Evolutionary conservation across 2,113 vertebrate genomes (phyloP).

Genomic region (Cromileptes altivelis): DNA sequence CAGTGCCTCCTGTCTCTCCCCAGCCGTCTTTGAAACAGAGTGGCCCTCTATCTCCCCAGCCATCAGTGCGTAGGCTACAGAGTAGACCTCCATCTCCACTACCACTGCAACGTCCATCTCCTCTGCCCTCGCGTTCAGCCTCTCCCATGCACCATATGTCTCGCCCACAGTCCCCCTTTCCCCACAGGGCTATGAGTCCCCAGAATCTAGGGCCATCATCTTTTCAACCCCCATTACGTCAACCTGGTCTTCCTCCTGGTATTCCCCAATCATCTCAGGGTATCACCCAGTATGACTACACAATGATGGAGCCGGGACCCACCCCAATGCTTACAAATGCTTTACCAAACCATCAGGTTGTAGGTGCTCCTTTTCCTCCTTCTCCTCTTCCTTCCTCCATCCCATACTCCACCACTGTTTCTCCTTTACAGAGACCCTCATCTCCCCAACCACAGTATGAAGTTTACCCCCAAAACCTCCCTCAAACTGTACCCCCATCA

Average conservation of each 20-base stretch:
- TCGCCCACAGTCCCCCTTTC: constrained; percentile 67
- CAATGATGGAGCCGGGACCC: constrained; percentile 71
- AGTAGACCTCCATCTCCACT: constrained; percentile 72
- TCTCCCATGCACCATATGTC: constrained; percentile 67
- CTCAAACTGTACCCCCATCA: constrained; percentile 48
- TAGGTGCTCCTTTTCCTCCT: constrained; percentile 56
- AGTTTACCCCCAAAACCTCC: constrained; percentile 42
- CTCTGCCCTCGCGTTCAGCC: constrained; percentile 61
- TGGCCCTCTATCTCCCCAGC: constrained; percentile 76
- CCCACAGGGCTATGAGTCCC: constrained; percentile 70
- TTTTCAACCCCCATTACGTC: constrained; percentile 53
- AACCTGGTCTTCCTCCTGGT: constrained; percentile 42
- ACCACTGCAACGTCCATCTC: constrained; percentile 37
- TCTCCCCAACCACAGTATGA: constrained; percentile 53
- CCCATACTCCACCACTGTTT: constrained; percentile 44
- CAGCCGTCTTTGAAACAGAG: constrained; percentile 79
- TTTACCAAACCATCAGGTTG: constrained; percentile 71
- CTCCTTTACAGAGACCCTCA: constrained; percentile 49
- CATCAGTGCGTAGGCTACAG: constrained; percentile 74
- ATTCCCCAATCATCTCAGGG: constrained; percentile 52
- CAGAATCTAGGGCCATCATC: constrained; percentile 49
- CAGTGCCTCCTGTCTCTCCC: constrained; percentile 60
- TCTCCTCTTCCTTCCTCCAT: constrained; percentile 52
- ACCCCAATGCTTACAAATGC: constrained; percentile 77
- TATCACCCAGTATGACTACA: constrained; percentile 72